These are phyloP conservation scores for Ceryle rudis DNA, from an alignment of 2,797 vertebrate species.

Conservation along the genomic window DNA sequence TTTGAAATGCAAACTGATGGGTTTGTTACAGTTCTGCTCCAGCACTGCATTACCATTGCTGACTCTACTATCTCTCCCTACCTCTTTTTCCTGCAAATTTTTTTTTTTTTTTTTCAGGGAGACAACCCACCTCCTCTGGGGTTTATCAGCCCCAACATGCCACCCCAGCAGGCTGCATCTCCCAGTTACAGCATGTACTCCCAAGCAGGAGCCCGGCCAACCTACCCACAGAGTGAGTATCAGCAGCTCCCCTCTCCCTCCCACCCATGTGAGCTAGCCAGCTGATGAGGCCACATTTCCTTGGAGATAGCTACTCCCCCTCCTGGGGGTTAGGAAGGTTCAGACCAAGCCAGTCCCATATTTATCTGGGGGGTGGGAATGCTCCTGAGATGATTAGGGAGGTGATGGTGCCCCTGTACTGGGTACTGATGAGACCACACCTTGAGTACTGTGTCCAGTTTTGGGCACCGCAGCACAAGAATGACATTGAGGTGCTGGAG, in stretches of 20 bases:
- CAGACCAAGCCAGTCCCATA: not conserved
- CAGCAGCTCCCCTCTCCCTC: not conserved
- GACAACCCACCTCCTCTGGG: conserved; percentile 83
- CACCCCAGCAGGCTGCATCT: conserved; percentile 62
- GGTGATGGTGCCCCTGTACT: no score
- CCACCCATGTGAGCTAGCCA: not conserved
- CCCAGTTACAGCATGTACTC: conserved; percentile 83
- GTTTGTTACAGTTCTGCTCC: not conserved
- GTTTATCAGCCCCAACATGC: conserved; percentile 77
- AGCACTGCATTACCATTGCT: not conserved
- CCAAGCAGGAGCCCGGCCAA: conserved; percentile 64
- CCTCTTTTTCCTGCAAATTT: conserved; percentile 7
- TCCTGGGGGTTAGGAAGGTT: not conserved
- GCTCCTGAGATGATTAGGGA: not conserved
- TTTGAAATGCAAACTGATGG: not conserved
- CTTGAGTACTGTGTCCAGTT: no score
- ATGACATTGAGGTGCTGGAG: no score
- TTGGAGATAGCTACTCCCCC: not conserved
- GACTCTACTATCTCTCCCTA: conserved; percentile 33
- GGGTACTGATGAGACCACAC: no score
- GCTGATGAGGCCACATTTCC: not conserved
- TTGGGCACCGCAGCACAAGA: no score
- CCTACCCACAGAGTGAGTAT: conserved; percentile 91
- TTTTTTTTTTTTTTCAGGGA: conserved; percentile 73
- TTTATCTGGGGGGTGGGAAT: not conserved